phyloP scores from a whole-genome alignment of 2,113 vertebrate genomes.

The Holacanthus passer region DNA sequence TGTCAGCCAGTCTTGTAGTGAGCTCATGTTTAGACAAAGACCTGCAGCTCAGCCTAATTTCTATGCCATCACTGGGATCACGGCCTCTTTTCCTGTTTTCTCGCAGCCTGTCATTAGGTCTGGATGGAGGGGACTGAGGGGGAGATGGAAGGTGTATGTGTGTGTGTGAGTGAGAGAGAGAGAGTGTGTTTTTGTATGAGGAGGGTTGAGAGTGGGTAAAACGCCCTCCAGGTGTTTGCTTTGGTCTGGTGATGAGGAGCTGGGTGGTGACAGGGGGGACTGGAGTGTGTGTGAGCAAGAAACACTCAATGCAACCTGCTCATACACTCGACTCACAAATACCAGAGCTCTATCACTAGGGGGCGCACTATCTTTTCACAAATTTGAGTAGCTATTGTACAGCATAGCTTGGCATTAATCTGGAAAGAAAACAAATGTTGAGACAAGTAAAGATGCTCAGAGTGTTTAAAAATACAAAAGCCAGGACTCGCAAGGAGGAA shows the following conservation, averaged over 20 bases:
- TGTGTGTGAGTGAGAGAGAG: background rate
- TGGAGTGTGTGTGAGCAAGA: conserved; percentile 20
- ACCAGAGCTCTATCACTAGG: conserved; percentile 38
- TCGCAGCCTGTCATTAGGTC: conserved; percentile 75
- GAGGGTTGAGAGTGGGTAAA: conserved; percentile 44
- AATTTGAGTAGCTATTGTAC: conserved; percentile 9
- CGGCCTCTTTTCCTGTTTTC: conserved; percentile 78
- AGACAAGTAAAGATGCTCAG: conserved; percentile 49
- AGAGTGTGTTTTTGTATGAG: conserved; percentile 35
- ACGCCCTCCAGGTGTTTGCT: conserved; percentile 65
- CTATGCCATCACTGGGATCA: conserved; percentile 76
- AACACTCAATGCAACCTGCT: conserved; percentile 11
- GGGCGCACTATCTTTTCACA: conserved; percentile 50
- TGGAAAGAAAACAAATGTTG: conserved; percentile 20
- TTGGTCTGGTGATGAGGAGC: conserved; percentile 46
- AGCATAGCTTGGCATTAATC: conserved; percentile 26
- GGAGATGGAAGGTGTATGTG: conserved; percentile 34
- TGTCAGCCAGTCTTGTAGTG: conserved; percentile 64
- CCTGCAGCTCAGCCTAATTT: conserved; percentile 69
- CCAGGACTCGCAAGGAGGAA: conserved; percentile 28
- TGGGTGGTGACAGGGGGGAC: background rate
- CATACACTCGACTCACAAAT: background rate
- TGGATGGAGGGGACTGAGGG: conserved; percentile 20
- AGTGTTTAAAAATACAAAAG: conserved; percentile 1
- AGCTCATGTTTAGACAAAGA: conserved; percentile 82